Conservation (phyloP, 2,797 vertebrate species). For the Schizopygopsis pylzovi region DNA sequence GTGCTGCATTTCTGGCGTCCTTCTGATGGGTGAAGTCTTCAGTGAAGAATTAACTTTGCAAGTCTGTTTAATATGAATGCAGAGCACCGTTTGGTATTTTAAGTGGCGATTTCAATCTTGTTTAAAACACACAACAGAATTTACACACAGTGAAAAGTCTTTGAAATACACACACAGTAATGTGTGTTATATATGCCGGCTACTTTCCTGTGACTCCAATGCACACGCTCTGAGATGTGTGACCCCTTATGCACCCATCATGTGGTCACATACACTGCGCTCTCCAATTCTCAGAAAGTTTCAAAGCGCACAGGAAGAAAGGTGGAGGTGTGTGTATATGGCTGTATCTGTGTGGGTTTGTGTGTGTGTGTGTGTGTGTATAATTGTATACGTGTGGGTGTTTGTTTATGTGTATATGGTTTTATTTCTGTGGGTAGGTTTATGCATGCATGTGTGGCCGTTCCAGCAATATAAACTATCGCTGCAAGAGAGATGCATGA, state of each 20-base stretch:
- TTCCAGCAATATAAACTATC: background rate
- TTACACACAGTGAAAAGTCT: background rate
- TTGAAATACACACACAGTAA: background rate
- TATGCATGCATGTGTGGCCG: background rate
- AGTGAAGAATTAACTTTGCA: background rate
- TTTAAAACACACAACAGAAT: background rate
- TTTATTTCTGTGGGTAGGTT: constrained; percentile 22
- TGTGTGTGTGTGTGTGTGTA: constrained; percentile 45
- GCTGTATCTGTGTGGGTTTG: constrained; percentile 52
- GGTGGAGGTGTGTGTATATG: constrained; percentile 62
- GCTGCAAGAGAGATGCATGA: background rate
- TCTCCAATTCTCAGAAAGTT: constrained; percentile 77
- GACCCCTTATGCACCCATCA: constrained; percentile 59
- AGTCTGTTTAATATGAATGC: background rate
- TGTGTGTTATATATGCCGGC: background rate
- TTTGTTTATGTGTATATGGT: constrained; percentile 40
- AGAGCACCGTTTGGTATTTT: background rate
- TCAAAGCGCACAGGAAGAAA: constrained; percentile 74
- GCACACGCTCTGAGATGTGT: constrained; percentile 28
- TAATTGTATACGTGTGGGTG: constrained; percentile 39
- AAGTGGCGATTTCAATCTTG: background rate
- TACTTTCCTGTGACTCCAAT: constrained; percentile 30
- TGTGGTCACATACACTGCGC: constrained; percentile 68
- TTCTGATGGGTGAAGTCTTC: background rate
- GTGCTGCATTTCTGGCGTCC: background rate